These are phyloP conservation scores for Rhorus exstirpatorius DNA, from an alignment of 2,888 invertebrate species.

Conservation along the genomic window DNA sequence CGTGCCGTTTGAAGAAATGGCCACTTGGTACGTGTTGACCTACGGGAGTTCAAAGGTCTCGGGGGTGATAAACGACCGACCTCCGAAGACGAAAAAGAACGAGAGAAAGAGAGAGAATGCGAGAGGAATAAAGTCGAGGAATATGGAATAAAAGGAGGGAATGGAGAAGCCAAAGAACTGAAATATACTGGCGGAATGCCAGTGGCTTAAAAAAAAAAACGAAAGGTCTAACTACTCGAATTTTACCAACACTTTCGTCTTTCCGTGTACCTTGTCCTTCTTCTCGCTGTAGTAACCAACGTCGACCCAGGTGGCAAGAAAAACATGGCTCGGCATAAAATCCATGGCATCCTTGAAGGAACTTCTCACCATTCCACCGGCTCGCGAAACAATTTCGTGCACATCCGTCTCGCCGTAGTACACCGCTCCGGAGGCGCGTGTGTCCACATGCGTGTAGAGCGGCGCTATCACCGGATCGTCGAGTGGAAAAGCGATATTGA, in stretches of 20 bases:
- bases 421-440: constrained; percentile 90
- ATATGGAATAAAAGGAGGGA: constrained; percentile 21
- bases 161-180: not conserved
- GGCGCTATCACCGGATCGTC: constrained; percentile 96
- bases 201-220: constrained; percentile 10
- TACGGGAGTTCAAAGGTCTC: constrained; percentile 76
- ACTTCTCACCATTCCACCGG: constrained; percentile 90
- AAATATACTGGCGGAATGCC: constrained; percentile 40
- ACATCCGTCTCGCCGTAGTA: constrained; percentile 91
- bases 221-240: not conserved
- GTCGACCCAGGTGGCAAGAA: constrained; percentile 96
- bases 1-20: constrained; percentile 89
- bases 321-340: constrained; percentile 92
- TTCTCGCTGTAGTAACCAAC: constrained; percentile 92
- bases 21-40: constrained; percentile 95
- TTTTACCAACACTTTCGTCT: not conserved
- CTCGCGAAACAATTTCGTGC: constrained; percentile 88
- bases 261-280: constrained; percentile 88
- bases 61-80: constrained; percentile 52
- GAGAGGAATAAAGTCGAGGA: constrained; percentile 21
- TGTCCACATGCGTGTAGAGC: constrained; percentile 97
- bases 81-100: not conserved
- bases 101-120: constrained; percentile 1
- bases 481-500: constrained; percentile 95
- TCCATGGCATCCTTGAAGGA: constrained; percentile 91